Evolutionary conservation across 2,888 invertebrate genomes (phyloP).

Genomic region (Eupithecia vulgata): DNA sequence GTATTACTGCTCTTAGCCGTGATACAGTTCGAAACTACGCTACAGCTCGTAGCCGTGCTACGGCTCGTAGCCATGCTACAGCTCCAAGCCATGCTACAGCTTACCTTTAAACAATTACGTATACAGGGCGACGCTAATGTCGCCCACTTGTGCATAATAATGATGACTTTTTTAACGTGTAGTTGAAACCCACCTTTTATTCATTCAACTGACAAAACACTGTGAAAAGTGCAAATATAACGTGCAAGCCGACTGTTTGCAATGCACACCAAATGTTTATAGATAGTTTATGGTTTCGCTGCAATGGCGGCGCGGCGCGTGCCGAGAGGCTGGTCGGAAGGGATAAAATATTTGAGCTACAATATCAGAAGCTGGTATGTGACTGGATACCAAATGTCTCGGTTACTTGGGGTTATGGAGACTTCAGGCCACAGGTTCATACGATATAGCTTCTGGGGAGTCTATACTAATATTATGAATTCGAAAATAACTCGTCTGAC

Average conservation of each 20-base stretch:
- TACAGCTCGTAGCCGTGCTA: too few species aligned
- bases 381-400: not conserved
- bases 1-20: too few species aligned
- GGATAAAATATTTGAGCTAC: not conserved
- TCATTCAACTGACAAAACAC: not conserved
- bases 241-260: slow-evolving; percentile 22
- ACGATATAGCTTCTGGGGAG: not conserved
- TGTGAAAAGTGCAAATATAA: slow-evolving; percentile 15
- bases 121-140: too few species aligned
- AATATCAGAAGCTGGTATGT: not conserved
- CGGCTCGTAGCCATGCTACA: too few species aligned
- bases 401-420: not conserved
- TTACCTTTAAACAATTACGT: too few species aligned
- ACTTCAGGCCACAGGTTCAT: not conserved
- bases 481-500: too few species aligned
- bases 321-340: slow-evolving; percentile 1
- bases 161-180: not conserved
- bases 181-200: not conserved
- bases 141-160: not conserved
- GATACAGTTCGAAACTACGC: too few species aligned
- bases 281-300: slow-evolving; percentile 14
- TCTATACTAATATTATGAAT: not conserved
- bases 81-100: too few species aligned
- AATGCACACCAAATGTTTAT: slow-evolving; percentile 30
- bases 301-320: slow-evolving; percentile 17